These are phyloP conservation scores for Acrocephalus kingi DNA, from an alignment of 2,113 vertebrate species.

Conservation along the genomic window DNA sequence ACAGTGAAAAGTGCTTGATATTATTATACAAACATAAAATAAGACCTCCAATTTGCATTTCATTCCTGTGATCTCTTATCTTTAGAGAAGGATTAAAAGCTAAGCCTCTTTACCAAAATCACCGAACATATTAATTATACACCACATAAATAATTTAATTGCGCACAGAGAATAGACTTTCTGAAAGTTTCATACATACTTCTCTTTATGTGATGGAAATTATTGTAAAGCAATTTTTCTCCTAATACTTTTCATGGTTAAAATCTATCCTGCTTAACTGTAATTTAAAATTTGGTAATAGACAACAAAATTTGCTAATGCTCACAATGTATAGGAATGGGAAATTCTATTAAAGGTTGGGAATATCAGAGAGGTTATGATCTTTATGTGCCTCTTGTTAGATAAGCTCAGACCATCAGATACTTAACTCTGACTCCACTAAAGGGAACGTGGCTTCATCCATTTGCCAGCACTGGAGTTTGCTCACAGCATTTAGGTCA, in stretches of 20 bases:
- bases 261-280: not conserved
- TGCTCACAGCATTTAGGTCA: not conserved
- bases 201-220: not conserved
- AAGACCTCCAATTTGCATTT: constrained; percentile 55
- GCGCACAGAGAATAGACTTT: constrained; percentile 19
- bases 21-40: constrained; percentile 39
- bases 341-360: not conserved
- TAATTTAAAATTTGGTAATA: not conserved
- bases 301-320: not conserved
- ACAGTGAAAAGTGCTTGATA: constrained; percentile 11
- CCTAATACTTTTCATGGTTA: not conserved
- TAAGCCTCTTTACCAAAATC: constrained; percentile 62
- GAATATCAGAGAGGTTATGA: not conserved
- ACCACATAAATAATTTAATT: constrained; percentile 47
- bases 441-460: not conserved
- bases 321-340: not conserved
- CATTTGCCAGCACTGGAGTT: not conserved
- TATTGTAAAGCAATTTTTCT: not conserved
- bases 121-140: constrained; percentile 49
- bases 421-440: not conserved
- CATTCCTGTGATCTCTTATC: constrained; percentile 49
- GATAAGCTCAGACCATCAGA: not conserved
- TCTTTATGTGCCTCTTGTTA: not conserved
- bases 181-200: constrained; percentile 6
- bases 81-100: constrained; percentile 58